Percentiles rank a stretch among this genome's conserved stretches.
phyloP scores from a whole-genome alignment of 2,888 invertebrate species.

The Eretmocerus hayati region DNA sequence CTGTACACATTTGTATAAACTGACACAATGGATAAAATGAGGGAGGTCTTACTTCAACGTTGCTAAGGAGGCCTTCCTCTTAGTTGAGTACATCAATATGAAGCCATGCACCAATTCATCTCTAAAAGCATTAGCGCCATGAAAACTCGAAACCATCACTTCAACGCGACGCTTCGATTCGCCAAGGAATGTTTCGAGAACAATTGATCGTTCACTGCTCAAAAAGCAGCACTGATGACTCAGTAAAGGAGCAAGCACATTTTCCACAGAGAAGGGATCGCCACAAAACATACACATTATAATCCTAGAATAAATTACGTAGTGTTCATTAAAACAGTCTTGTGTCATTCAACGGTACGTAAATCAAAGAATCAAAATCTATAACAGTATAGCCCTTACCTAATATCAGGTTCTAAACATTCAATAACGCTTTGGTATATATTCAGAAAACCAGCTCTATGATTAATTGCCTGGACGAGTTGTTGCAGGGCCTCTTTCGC shows the following conservation, averaged over 20 bases:
- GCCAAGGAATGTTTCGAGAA: conserved; percentile 86
- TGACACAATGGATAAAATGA: neutral
- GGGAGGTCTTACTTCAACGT: conserved; percentile 65
- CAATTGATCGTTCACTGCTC: conserved; percentile 78
- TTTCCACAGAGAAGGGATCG: conserved; percentile 85
- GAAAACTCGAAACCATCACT: conserved; percentile 90
- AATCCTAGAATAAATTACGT: conserved; percentile 57
- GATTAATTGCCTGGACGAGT: conserved; percentile 69
- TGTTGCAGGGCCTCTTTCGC: conserved; percentile 69
- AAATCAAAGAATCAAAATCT: neutral
- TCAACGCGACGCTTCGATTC: conserved; percentile 83
- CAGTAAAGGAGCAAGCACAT: conserved; percentile 79
- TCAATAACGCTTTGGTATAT: conserved; percentile 69
- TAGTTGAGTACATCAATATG: conserved; percentile 89
- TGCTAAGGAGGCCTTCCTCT: conserved; percentile 88
- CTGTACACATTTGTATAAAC: neutral
- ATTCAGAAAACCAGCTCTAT: conserved; percentile 67
- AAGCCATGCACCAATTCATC: conserved; percentile 92
- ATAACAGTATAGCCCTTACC: too few relatives aligned
- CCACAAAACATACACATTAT: conserved; percentile 96
- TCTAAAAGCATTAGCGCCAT: conserved; percentile 85
- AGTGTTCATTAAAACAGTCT: too few relatives aligned
- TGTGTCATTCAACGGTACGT: too few relatives aligned
- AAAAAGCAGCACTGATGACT: conserved; percentile 81
- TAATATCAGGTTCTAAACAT: conserved; percentile 76